phyloP scores from a whole-genome alignment of 1,140 invertebrate species.

The Orius laevigatus region DNA sequence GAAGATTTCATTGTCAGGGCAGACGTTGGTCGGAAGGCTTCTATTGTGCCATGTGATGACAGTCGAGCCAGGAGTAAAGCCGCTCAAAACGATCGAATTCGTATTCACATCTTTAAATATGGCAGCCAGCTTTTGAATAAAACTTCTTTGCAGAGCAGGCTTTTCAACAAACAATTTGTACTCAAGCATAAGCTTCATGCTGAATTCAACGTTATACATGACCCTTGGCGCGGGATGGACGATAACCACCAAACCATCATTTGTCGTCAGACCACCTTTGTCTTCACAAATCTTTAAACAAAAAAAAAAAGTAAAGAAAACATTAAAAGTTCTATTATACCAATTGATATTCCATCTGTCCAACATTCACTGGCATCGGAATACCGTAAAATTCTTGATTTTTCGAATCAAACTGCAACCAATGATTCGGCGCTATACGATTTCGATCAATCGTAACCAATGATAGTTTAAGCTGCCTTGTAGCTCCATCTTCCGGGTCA shows the following conservation, averaged over 20 bases:
- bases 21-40: constrained; percentile 44
- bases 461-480: constrained; percentile 51
- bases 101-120: constrained; percentile 61
- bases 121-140: constrained; percentile 57
- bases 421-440: constrained; percentile 47
- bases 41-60: constrained; percentile 67
- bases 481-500: constrained; percentile 68
- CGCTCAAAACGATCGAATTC: constrained; percentile 46
- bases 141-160: constrained; percentile 48
- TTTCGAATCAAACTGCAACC: constrained; percentile 76
- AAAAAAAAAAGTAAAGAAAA: not conserved
- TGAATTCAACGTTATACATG: constrained; percentile 51
- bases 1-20: constrained; percentile 58
- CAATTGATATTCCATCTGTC: constrained; percentile 58
- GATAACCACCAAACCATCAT: constrained; percentile 61
- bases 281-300: constrained; percentile 36
- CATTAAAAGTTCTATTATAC: constrained; percentile 29
- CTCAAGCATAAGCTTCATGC: constrained; percentile 52
- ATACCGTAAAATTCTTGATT: constrained; percentile 83
- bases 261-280: constrained; percentile 46
- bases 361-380: constrained; percentile 47
- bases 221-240: constrained; percentile 38
- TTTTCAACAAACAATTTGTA: constrained; percentile 54
- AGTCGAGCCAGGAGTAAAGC: constrained; percentile 36
- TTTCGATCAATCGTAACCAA: constrained; percentile 54